Conservation (phyloP, 2,113 vertebrate genomes). For the Herpailurus yagouaroundi region DNA sequence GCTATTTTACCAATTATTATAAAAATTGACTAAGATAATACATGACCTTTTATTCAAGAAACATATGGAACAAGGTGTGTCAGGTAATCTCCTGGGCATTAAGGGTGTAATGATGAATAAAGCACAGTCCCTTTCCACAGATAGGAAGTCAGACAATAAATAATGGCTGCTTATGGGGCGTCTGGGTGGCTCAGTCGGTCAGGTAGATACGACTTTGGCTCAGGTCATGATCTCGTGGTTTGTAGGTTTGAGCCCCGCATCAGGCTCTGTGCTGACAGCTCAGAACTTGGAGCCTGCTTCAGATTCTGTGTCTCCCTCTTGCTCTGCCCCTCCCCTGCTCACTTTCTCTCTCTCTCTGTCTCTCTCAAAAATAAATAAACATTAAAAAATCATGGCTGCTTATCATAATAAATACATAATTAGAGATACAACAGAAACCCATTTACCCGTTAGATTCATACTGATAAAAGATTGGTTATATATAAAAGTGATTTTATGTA, state of each 20-base stretch:
- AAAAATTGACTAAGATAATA: conserved; percentile 10
- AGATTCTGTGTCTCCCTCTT: too few relatives aligned
- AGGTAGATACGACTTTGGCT: too few relatives aligned
- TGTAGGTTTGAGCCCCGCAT: too few relatives aligned
- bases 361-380: too few relatives aligned
- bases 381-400: background rate
- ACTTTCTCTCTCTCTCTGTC: too few relatives aligned
- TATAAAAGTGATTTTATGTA: background rate
- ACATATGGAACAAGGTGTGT: background rate
- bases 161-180: background rate
- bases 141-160: background rate
- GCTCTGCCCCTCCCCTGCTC: too few relatives aligned
- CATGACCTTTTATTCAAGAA: background rate
- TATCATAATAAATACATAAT: background rate
- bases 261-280: too few relatives aligned
- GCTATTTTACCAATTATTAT: background rate
- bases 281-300: too few relatives aligned
- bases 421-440: background rate
- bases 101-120: background rate
- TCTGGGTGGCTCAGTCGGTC: too few relatives aligned
- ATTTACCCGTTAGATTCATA: background rate
- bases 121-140: background rate
- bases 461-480: background rate
- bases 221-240: too few relatives aligned
- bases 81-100: background rate